Evolutionary conservation across 2,113 vertebrate species (phyloP), one percentile per base, ranked within the genome.

Genomic region (Burhinus oedicnemus): DNA sequence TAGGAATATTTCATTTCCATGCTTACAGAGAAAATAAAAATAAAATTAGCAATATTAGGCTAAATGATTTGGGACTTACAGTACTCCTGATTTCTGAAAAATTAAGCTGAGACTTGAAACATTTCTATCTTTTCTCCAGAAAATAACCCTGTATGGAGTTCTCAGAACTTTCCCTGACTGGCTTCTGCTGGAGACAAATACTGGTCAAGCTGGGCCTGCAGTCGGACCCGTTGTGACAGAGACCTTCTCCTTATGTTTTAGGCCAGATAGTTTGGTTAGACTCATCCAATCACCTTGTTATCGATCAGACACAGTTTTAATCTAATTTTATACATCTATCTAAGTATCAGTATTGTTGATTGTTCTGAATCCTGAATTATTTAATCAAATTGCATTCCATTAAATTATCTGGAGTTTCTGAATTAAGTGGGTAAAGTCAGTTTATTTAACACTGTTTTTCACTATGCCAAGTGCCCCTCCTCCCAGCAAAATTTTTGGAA

Each of bases 191-290:
- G 15, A 54, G 20, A 62, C 11, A 8, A 80, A 34, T 26, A 27
- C 9, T 52, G 8, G 15, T 42, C 17, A 55, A 30, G 11, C 8
- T 69, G 17, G 20, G 12, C 18, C 11, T 3, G 2, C 12, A 27
- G 22, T 29, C 2, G 4, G 27, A 54, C 18, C 23, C 1, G 0
- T n/a, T 27, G 6, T 83, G 27, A 26, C 22, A 76, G 9, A 0
- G 1, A 36, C 6, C 9, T 45, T n/a, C 12, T 65, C 45, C 22
- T 25, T 30, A 18, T 15, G 2, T 54, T 89, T 62, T 71, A 66
- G 25, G 25, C 22, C 22, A 70, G 11, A 30, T 34, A 34, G 25
- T 54, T 82, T 7, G 1, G 19, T 57, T 66, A 57, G 5, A 22
- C 29, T 42, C 3, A 78, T 15, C 34, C 21, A 47, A 36, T 54